A percentile compares a stretch with the other conserved stretches of the same genome.
Conservation (phyloP, 2,888 invertebrate species). For the Trisateles emortualis region DNA sequence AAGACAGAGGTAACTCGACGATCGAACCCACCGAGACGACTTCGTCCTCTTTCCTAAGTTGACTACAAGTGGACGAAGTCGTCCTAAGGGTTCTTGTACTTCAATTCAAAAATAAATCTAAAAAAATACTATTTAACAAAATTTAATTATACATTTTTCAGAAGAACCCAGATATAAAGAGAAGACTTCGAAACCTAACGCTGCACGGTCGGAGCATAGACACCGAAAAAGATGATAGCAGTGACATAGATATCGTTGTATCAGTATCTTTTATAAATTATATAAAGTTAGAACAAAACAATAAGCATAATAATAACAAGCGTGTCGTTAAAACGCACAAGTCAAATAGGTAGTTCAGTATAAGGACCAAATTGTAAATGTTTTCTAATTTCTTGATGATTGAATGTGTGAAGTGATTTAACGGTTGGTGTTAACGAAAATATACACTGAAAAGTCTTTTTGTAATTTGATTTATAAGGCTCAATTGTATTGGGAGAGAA, state of each 20-base stretch:
- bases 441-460: constrained; percentile 31
- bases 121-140: not conserved
- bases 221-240: constrained; percentile 72
- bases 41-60: too few species aligned
- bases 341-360: not conserved
- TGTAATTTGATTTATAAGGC: not conserved
- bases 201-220: constrained; percentile 76
- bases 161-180: constrained; percentile 77
- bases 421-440: constrained; percentile 32
- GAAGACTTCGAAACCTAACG: constrained; percentile 70
- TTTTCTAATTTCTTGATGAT: constrained; percentile 11
- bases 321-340: not conserved
- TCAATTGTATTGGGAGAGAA: constrained; percentile 10
- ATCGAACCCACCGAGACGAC: too few species aligned
- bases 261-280: constrained; percentile 5
- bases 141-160: constrained; percentile 48
- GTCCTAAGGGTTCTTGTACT: too few species aligned
- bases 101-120: too few species aligned
- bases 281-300: constrained; percentile 16
- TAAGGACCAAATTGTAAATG: not conserved
- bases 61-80: too few species aligned
- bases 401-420: constrained; percentile 27
- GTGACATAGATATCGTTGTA: not conserved
- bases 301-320: constrained; percentile 5
- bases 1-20: constrained; percentile 71